Conservation (phyloP, 64 coral and sea anemone species). For the Hydrozoanthus tunicans region DNA sequence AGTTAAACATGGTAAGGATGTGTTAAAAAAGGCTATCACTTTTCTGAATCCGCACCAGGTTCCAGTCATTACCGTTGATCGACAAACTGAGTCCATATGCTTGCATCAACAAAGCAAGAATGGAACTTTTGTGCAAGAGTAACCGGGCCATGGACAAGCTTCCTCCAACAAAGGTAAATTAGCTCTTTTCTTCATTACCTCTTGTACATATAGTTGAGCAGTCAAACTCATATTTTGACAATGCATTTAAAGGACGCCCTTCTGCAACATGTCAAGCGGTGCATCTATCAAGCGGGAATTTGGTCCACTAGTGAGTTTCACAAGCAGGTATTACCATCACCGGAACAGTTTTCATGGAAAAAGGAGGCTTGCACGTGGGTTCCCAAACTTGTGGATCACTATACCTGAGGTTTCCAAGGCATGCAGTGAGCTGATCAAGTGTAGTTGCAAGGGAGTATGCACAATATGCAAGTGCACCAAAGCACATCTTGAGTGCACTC, state of each 20-base stretch:
- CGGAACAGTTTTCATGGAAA: no score
- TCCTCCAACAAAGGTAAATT: no score
- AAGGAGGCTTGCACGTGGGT: conserved; percentile 17
- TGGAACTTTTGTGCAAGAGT: no score
- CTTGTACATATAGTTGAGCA: no score
- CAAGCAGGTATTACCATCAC: no score
- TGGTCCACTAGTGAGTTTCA: conserved; percentile 8
- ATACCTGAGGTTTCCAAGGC: conserved; percentile 77
- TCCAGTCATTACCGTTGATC: neutral
- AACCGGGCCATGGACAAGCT: no score
- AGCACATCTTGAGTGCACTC: neutral
- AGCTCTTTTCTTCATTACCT: no score
- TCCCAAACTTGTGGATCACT: conserved; percentile 57
- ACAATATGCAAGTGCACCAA: conserved; percentile 71
- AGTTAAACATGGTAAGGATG: neutral
- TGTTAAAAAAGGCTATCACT: neutral
- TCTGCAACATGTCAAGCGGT: conserved; percentile 54
- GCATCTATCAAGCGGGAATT: conserved; percentile 60
- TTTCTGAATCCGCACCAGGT: neutral
- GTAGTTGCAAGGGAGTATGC: conserved; percentile 47
- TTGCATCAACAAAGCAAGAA: no score
- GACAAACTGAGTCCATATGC: neutral
- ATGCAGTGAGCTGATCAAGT: conserved; percentile 72
- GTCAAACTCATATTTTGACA: no score
- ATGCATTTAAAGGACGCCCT: conserved; percentile 46